Conservation (phyloP, 2,888 invertebrate species). For the Ormyrus nitidulus region DNA sequence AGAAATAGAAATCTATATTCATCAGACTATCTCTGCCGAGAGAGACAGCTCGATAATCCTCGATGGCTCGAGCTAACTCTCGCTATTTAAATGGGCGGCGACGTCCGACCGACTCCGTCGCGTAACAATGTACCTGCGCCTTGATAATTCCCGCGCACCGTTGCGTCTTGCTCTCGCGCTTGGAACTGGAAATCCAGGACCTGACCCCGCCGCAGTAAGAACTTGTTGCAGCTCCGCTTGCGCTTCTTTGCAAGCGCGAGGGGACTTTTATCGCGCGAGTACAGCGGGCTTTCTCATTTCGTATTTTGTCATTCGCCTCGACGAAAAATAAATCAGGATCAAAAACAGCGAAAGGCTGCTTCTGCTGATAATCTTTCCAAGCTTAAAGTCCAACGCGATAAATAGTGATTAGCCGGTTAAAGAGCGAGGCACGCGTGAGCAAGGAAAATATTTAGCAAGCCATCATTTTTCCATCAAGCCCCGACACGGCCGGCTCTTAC, state of each 20-base stretch:
- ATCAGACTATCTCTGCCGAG: too few relatives aligned
- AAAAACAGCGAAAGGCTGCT: too few relatives aligned
- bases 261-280: conserved; percentile 7
- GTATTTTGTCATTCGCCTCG: too few relatives aligned
- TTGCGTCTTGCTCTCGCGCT: conserved; percentile 60
- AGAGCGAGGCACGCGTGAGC: neutral
- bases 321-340: too few relatives aligned
- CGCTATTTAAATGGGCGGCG: conserved; percentile 7
- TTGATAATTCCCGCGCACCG: conserved; percentile 57
- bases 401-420: too few relatives aligned
- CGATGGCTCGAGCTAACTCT: neutral
- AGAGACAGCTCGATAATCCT: conserved; percentile 6
- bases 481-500: too few relatives aligned
- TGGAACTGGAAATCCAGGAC: conserved; percentile 29
- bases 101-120: neutral
- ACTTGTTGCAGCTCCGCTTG: neutral
- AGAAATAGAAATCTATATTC: too few relatives aligned
- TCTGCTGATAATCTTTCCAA: too few relatives aligned
- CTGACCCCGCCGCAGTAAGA: too few relatives aligned
- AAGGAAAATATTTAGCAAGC: neutral
- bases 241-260: neutral
- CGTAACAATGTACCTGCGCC: conserved; percentile 43
- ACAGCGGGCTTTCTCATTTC: too few relatives aligned
- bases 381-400: too few relatives aligned
- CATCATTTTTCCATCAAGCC: conserved; percentile 14